Conservation (phyloP, 2,888 invertebrate genomes). For the Sinotaia quadrata region DNA sequence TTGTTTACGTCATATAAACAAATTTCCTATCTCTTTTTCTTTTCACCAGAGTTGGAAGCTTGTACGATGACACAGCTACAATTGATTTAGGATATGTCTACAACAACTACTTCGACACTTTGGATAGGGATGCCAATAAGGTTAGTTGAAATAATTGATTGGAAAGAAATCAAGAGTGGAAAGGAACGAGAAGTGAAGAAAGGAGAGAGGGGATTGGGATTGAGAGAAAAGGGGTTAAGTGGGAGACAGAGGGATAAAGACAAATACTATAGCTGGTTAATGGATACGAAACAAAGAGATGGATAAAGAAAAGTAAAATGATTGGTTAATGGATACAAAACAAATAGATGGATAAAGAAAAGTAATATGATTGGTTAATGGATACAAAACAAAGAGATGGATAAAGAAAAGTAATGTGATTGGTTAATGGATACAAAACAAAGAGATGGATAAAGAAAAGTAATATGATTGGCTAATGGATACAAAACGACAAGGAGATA, state of each 20-base stretch:
- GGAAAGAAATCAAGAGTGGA: not conserved
- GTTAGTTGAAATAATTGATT: not conserved
- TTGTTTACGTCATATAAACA: no score
- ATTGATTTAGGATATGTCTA: constrained; percentile 41
- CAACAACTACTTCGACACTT: constrained; percentile 18
- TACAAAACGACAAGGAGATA: no score
- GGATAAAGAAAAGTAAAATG: no score
- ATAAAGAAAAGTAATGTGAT: no score
- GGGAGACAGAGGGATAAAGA: not conserved
- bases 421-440: no score
- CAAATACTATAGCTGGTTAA: not conserved
- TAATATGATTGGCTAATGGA: no score
- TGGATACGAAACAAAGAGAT: not conserved
- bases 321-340: no score
- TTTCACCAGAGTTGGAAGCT: constrained; percentile 16
- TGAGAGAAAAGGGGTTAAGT: not conserved
- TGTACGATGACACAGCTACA: constrained; percentile 45
- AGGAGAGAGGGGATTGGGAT: not conserved
- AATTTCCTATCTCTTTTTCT: no score
- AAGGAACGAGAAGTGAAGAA: not conserved
- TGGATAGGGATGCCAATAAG: constrained; percentile 16
- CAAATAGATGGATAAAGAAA: no score
- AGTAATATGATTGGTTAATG: no score
- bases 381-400: no score
- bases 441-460: no score